These are phyloP conservation scores for Bombus vancouverensis DNA, from an alignment of 1,140 invertebrate species.

Conservation along the genomic window DNA sequence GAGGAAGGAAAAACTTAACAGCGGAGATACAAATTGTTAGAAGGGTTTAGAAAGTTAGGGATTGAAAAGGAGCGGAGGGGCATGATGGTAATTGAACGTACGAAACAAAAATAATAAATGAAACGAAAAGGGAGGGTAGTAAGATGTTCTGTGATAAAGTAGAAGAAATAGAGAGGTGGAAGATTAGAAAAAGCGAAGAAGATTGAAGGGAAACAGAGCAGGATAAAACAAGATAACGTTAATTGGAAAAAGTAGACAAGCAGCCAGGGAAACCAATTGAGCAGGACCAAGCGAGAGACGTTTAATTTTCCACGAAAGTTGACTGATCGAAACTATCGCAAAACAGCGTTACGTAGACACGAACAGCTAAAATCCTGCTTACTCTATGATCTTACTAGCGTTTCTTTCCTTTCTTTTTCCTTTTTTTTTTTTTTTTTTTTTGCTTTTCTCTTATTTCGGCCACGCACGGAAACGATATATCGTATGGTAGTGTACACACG, in stretches of 20 bases:
- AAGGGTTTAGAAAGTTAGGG: too few species aligned
- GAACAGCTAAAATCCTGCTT: neutral
- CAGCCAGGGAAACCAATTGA: neutral
- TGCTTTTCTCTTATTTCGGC: constrained; percentile 9
- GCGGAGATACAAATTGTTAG: too few species aligned
- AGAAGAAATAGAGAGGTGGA: too few species aligned
- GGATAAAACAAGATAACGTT: too few species aligned
- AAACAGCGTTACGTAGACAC: neutral
- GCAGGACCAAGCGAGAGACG: too few species aligned
- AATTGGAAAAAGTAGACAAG: neutral
- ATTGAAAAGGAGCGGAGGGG: too few species aligned
- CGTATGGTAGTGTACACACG: neutral
- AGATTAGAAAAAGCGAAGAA: neutral
- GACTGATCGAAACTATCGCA: neutral
- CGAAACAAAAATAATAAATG: too few species aligned
- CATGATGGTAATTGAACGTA: too few species aligned
- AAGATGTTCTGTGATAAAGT: neutral
- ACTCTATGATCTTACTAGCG: constrained; percentile 24
- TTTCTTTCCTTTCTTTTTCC: neutral
- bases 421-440: too few species aligned
- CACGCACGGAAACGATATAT: neutral
- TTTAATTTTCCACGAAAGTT: neutral
- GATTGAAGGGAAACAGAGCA: too few species aligned
- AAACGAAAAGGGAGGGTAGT: neutral
- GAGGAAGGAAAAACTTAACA: too few species aligned